Conservation (phyloP, 2,888 invertebrate genomes). For the Hyalella azteca region DNA sequence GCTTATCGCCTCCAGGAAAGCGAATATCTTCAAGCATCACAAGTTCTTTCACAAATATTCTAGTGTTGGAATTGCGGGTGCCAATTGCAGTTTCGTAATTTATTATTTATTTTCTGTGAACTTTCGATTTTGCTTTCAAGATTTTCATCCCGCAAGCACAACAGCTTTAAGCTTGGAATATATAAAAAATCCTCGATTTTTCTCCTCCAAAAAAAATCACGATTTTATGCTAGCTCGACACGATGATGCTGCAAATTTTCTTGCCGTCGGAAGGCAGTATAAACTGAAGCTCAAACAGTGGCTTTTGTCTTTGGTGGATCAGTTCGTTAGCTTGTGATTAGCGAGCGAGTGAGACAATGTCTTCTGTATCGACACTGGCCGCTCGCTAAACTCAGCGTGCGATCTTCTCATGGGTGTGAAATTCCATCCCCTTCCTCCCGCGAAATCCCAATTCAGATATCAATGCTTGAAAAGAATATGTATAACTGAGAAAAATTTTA, state of each 20-base stretch:
- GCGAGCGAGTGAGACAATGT: neutral
- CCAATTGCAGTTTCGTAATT: too few species aligned
- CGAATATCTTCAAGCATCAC: too few species aligned
- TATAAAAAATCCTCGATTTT: too few species aligned
- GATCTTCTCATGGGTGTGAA: neutral
- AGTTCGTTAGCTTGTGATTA: conserved; percentile 18
- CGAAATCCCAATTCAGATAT: neutral
- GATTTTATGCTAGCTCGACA: neutral
- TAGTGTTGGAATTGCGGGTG: too few species aligned
- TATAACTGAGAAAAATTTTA: neutral
- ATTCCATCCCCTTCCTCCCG: neutral
- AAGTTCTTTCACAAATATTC: too few species aligned
- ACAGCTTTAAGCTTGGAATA: too few species aligned
- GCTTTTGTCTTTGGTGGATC: conserved; percentile 33
- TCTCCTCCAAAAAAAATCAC: too few species aligned
- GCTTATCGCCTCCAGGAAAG: too few species aligned
- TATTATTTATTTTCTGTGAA: too few species aligned
- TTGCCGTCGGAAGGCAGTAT: neutral
- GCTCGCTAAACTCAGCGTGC: neutral
- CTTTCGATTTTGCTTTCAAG: too few species aligned
- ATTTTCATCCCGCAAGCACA: too few species aligned
- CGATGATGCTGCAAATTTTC: conserved; percentile 9
- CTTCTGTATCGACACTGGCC: neutral
- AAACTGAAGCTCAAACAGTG: conserved; percentile 9
- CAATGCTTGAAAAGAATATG: neutral